Conservation (phyloP, 2,888 invertebrate species). For the Drosophila rubida region DNA sequence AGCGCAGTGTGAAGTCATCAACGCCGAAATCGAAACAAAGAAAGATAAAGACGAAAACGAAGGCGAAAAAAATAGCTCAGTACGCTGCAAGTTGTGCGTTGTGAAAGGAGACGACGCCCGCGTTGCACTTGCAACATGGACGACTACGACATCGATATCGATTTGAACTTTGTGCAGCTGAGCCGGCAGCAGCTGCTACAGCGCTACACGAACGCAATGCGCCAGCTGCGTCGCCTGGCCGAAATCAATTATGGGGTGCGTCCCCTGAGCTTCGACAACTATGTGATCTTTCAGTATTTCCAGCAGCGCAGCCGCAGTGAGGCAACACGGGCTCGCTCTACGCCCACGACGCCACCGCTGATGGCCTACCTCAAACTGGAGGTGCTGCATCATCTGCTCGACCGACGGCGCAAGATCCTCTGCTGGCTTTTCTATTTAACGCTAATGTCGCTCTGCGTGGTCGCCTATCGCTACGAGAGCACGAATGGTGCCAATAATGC, state of each 20-base stretch:
- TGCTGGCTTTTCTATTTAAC: conserved; percentile 83
- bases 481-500: conserved; percentile 39
- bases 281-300: conserved; percentile 87
- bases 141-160: conserved; percentile 69
- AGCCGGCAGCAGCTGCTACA: conserved; percentile 83
- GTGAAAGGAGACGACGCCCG: conserved; percentile 17
- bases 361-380: conserved; percentile 84
- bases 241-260: conserved; percentile 86
- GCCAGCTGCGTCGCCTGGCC: conserved; percentile 87
- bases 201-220: conserved; percentile 87
- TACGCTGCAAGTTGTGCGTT: conserved; percentile 4
- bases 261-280: conserved; percentile 87
- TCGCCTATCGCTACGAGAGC: conserved; percentile 81
- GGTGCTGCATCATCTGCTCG: conserved; percentile 85
- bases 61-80: not conserved
- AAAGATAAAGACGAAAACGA: not conserved
- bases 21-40: conserved; percentile 5
- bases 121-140: conserved; percentile 53
- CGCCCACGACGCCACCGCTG: conserved; percentile 34
- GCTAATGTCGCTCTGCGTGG: conserved; percentile 81
- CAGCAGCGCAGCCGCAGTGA: conserved; percentile 71
- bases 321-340: not conserved
- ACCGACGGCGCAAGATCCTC: conserved; percentile 82
- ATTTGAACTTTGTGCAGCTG: conserved; percentile 66
- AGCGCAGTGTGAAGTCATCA: conserved; percentile 20